Evolutionary conservation across 2,113 vertebrate genomes (phyloP), one percentile per base, ranked within the genome.

Genomic region (Corapipo altera): DNA sequence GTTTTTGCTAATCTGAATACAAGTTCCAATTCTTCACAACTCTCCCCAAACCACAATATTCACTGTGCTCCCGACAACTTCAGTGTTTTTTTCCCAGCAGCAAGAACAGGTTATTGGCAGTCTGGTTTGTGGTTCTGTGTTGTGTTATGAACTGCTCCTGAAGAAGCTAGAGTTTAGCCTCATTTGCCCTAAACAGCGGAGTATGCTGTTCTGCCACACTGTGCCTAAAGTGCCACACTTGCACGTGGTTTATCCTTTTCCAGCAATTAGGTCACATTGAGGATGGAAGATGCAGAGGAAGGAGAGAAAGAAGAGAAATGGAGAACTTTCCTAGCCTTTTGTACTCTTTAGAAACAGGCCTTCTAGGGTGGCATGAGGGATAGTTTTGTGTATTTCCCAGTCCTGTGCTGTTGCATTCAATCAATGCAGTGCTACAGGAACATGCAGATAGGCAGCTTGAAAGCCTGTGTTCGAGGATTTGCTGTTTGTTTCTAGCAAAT

Each of bases 401-500:
- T 58, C 55, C 85, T 65, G 35, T 71, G 44, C 15, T 75, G 18
- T 61, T 80, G 76, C 35, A 33, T 93, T 85, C 83, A 49, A 10
- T 64, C 73, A 59, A 1, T 44, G 33, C 39, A 44, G 86, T 51
- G 33, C 84, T 69, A 35, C 70, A 54, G 84, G 73, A 93, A 59
- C 32, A 2, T 69, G 73, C 61, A 71, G 8, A 35, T 76, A 65
- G 83, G 70, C 90, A 94, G 66, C 76, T 54, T 69, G 85, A 89
- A 84, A 91, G 61, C 80, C 57, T 32, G 12, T 37, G 51, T 89
- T 92, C 0, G 33, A 94, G 87, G 44, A 65, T 92, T 85, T 95
- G 81, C 81, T 89, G 43, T 80, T 73, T 16, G 16, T 89, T 96
- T 93, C 85, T 71, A 93, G 91, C 39, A 84, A 84, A 59, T 52